Conservation (phyloP, 2,113 vertebrate species). For the Stictonetta naevosa region DNA sequence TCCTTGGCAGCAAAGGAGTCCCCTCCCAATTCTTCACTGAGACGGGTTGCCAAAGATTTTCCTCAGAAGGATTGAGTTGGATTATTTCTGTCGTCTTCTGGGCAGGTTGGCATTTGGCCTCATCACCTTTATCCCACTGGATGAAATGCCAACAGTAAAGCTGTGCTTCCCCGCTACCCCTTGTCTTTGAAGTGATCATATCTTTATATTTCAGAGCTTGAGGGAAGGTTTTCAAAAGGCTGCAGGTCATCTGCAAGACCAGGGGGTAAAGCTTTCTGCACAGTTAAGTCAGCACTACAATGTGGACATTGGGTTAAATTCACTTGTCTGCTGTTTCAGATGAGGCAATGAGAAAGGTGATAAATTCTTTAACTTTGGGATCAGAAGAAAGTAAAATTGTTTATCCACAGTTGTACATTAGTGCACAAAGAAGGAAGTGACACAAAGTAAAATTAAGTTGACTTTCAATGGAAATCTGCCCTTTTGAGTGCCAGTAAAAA, state of each 20-base stretch:
- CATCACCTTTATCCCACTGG: fast-evolving
- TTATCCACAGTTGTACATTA: neutral
- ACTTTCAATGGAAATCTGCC: neutral
- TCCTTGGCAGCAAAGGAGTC: neutral
- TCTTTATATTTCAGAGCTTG: neutral
- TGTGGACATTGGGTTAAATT: neutral
- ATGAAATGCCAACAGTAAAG: neutral
- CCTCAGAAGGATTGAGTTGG: neutral
- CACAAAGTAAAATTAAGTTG: neutral
- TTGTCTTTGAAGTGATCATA: neutral
- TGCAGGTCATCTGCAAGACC: neutral
- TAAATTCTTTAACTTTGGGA: neutral
- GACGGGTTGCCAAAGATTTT: neutral
- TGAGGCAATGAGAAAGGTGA: neutral
- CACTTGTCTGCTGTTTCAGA: neutral
- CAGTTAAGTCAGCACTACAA: neutral
- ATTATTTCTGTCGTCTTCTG: neutral
- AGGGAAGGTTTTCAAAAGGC: neutral
- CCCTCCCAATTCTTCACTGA: neutral
- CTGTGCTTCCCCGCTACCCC: neutral
- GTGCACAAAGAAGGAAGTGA: neutral
- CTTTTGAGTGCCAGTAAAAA: neutral
- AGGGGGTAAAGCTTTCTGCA: neutral
- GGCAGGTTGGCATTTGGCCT: neutral
- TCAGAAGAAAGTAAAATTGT: neutral